Conservation (phyloP, 35 echinoderm and acorn worm genomes). For the Lytechinus variegatus region DNA sequence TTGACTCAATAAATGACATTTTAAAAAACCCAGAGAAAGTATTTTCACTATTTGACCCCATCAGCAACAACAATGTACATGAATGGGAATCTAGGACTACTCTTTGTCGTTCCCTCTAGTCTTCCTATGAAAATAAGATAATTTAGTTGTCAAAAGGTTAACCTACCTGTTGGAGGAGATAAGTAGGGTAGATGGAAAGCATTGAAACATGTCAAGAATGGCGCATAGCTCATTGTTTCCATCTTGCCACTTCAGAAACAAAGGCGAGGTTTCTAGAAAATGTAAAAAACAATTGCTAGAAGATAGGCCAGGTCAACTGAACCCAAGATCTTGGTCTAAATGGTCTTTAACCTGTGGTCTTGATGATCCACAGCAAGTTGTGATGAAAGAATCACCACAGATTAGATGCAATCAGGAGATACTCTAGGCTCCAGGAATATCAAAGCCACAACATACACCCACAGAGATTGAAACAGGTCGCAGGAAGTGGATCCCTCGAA, state of each 20-base stretch:
- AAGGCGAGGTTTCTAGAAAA: neutral
- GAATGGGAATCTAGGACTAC: too few species aligned
- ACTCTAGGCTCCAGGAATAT: neutral
- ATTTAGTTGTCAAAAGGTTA: neutral
- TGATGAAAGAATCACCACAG: neutral
- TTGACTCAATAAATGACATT: too few species aligned
- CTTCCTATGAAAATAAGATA: too few species aligned
- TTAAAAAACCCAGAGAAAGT: too few species aligned
- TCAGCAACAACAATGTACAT: too few species aligned
- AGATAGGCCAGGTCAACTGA: neutral
- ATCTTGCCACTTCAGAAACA: neutral
- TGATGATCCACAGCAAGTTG: neutral
- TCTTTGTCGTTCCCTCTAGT: too few species aligned
- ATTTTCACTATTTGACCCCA: too few species aligned
- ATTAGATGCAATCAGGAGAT: neutral
- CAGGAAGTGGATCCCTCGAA: neutral
- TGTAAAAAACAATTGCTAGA: neutral
- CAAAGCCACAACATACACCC: neutral
- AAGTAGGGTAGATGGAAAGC: constrained; percentile 46
- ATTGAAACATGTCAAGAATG: constrained; percentile 42
- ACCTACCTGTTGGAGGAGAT: constrained; percentile 12
- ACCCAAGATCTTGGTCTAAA: neutral
- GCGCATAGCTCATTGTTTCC: constrained; percentile 44
- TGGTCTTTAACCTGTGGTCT: too few species aligned
- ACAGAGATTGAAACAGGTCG: neutral